Percentiles rank a stretch among this genome's conserved stretches.
These are phyloP conservation scores for Dolichomitus sp. DNA, from an alignment of 2,888 invertebrate species.

Conservation along the genomic window DNA sequence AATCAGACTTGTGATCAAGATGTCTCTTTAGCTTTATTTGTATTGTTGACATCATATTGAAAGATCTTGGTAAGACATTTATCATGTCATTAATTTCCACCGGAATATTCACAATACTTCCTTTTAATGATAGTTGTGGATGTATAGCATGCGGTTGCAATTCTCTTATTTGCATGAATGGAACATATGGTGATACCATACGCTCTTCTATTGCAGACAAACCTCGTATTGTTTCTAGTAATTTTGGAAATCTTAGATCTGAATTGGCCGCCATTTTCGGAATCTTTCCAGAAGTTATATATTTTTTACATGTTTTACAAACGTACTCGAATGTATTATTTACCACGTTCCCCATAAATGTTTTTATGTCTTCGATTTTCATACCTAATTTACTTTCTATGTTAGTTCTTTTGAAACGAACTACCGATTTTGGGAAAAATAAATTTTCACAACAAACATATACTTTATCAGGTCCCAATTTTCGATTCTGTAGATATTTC, in stretches of 20 bases:
- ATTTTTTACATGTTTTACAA: too few relatives aligned
- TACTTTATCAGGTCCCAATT: constrained; percentile 38
- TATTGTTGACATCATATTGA: constrained; percentile 73
- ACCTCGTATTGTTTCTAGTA: constrained; percentile 70
- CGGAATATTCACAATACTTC: constrained; percentile 73
- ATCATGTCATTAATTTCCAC: constrained; percentile 66
- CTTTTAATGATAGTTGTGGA: constrained; percentile 76
- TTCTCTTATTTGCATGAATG: constrained; percentile 81
- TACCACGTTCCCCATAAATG: too few relatives aligned
- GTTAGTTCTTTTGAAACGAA: constrained; percentile 24
- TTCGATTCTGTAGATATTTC: neutral
- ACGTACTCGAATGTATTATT: too few relatives aligned
- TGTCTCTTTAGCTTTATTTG: constrained; percentile 77
- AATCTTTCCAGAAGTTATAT: too few relatives aligned
- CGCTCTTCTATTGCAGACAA: constrained; percentile 78
- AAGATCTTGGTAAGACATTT: constrained; percentile 61
- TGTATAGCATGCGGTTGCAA: constrained; percentile 75
- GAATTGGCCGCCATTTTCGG: too few relatives aligned
- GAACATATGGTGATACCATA: constrained; percentile 78
- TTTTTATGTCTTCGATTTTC: neutral
- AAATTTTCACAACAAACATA: constrained; percentile 63
- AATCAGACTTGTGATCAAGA: constrained; percentile 71
- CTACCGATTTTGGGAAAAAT: constrained; percentile 62
- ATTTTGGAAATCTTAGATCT: constrained; percentile 36
- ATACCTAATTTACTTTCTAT: neutral